Conservation (phyloP, 2,797 vertebrate species). For the Poecilia wingei region DNA sequence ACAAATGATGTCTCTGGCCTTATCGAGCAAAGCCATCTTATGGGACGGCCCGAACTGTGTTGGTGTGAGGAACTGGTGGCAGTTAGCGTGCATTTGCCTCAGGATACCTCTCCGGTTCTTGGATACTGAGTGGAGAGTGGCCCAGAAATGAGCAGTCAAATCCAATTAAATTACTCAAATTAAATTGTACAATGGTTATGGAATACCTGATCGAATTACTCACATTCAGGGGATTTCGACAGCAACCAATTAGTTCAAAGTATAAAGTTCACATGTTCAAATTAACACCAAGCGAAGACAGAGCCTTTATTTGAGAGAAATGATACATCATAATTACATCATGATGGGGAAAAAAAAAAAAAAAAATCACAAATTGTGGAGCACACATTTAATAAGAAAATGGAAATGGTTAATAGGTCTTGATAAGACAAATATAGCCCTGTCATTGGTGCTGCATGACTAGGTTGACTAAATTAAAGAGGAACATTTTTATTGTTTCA, state of each 20-base stretch:
- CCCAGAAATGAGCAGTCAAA: constrained; percentile 84
- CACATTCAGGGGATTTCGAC: constrained; percentile 81
- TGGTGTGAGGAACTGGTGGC: constrained; percentile 61
- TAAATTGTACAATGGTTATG: constrained; percentile 84
- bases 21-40: constrained; percentile 42
- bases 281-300: constrained; percentile 79
- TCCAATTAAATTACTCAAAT: constrained; percentile 83
- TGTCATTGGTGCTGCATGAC: constrained; percentile 57
- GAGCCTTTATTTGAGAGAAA: constrained; percentile 79
- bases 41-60: constrained; percentile 48
- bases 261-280: constrained; percentile 83
- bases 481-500: constrained; percentile 74
- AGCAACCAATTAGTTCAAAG: constrained; percentile 84
- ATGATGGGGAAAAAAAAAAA: constrained; percentile 65
- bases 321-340: constrained; percentile 82
- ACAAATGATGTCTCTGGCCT: constrained; percentile 25
- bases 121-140: constrained; percentile 80
- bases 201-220: constrained; percentile 84
- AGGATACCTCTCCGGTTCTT: constrained; percentile 73
- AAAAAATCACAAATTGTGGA: constrained; percentile 76
- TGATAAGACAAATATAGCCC: constrained; percentile 76
- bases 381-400: constrained; percentile 81
- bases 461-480: constrained; percentile 70
- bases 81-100: constrained; percentile 66
- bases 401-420: constrained; percentile 78